A percentile compares a stretch with the other conserved stretches of the same genome.
phyloP scores from a whole-genome alignment of 2,113 vertebrate genomes.

The Rhadina sibilatrix region DNA sequence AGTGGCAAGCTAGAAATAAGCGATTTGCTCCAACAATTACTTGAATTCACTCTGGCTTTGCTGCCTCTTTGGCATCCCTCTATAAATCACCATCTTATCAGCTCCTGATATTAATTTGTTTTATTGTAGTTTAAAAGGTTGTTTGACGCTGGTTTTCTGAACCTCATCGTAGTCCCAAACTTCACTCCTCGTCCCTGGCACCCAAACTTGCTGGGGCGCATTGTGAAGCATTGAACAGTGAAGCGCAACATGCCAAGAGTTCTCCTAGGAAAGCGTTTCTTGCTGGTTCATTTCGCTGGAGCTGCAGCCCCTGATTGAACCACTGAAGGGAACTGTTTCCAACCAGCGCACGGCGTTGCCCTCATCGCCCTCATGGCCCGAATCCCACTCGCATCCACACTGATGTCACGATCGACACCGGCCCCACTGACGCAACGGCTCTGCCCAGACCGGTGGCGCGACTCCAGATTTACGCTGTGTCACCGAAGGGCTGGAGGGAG shows the following conservation, averaged over 20 bases:
- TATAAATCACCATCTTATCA: not conserved
- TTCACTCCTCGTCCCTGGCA: not conserved
- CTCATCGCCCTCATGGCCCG: not conserved
- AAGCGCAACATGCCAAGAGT: not conserved
- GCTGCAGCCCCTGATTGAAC: not conserved
- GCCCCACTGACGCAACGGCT: not conserved
- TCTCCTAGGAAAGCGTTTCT: not conserved
- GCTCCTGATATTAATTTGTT: not conserved
- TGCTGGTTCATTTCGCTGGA: not conserved
- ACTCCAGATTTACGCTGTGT: conserved; percentile 28
- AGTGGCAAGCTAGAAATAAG: not conserved
- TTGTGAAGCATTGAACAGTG: not conserved
- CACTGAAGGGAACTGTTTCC: not conserved
- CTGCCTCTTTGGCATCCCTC: not conserved
- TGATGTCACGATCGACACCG: not conserved
- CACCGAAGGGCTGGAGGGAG: not conserved
- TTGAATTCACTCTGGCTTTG: not conserved
- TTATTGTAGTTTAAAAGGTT: not conserved
- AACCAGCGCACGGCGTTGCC: not conserved
- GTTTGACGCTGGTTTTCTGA: not conserved
- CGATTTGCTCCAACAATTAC: not conserved
- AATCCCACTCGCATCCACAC: not conserved
- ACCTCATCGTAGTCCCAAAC: not conserved
- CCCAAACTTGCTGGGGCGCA: not conserved
- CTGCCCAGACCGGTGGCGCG: not conserved